Evolutionary conservation across 2,113 vertebrate genomes (phyloP).

Genomic region (Poeciliopsis retropinna): DNA sequence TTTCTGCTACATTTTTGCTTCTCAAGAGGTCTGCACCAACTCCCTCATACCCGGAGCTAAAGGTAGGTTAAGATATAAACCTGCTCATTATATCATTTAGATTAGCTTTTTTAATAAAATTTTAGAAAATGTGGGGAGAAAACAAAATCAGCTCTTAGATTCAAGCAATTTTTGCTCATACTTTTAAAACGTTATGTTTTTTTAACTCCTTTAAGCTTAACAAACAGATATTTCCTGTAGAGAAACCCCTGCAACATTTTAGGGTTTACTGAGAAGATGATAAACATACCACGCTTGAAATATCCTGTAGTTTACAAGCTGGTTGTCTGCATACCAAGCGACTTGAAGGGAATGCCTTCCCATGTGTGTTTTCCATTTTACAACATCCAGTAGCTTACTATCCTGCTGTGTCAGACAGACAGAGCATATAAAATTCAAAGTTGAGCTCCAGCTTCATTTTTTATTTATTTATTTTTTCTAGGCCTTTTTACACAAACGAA

Average conservation of each 20-base stretch:
- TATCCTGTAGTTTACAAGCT: constrained; percentile 68
- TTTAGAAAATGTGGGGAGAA: neutral
- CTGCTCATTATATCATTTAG: neutral
- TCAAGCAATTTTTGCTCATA: neutral
- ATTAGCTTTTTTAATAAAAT: neutral
- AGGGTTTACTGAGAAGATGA: constrained; percentile 44
- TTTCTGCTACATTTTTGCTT: constrained; percentile 30
- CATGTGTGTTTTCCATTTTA: constrained; percentile 66
- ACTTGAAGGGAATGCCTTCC: constrained; percentile 63
- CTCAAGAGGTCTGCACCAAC: constrained; percentile 69
- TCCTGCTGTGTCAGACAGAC: constrained; percentile 76
- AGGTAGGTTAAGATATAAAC: constrained; percentile 46
- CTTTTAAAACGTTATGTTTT: neutral
- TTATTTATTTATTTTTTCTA: constrained; percentile 12
- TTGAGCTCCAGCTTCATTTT: constrained; percentile 12
- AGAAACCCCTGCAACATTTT: constrained; percentile 42
- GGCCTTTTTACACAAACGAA: constrained; percentile 3
- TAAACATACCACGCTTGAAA: constrained; percentile 61
- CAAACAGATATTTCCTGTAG: constrained; percentile 17
- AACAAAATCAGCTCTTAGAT: neutral
- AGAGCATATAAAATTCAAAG: constrained; percentile 68
- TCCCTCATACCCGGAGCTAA: constrained; percentile 71
- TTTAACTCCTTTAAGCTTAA: neutral
- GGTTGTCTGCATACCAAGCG: constrained; percentile 49
- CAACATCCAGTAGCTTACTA: constrained; percentile 73